A percentile compares a stretch with the other conserved stretches of the same genome.
Conservation (phyloP, 2,888 invertebrate species). For the Eutolmus rufibarbis region DNA sequence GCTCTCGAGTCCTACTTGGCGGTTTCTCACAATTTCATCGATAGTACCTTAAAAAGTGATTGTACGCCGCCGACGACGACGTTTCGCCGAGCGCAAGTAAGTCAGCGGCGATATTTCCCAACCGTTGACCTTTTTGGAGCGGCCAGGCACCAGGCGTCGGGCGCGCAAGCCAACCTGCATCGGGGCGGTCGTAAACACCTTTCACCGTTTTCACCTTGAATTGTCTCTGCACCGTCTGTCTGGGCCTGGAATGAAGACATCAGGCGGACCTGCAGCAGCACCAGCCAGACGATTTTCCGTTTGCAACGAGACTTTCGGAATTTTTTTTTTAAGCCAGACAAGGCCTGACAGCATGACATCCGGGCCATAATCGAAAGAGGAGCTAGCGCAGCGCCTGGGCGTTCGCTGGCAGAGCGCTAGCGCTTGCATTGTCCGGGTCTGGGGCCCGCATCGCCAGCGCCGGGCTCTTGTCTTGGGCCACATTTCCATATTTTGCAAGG, state of each 20-base stretch:
- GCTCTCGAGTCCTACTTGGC: not conserved
- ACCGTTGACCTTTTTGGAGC: conserved; percentile 27
- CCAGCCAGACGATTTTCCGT: conserved; percentile 11
- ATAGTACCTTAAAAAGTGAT: conserved; percentile 23
- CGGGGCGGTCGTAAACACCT: conserved; percentile 8
- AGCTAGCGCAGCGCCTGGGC: not conserved
- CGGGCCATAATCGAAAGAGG: conserved; percentile 7
- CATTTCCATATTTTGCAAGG: conserved; percentile 28
- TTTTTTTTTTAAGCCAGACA: conserved; percentile 5
- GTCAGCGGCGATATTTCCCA: not conserved
- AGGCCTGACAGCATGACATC: conserved; percentile 34
- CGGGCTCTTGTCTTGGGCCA: not conserved
- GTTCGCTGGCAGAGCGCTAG: not conserved
- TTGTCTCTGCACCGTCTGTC: conserved; percentile 24
- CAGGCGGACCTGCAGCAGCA: not conserved
- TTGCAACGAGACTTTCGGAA: conserved; percentile 23
- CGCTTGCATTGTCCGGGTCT: not conserved
- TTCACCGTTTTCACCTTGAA: conserved; percentile 42
- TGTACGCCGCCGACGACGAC: not conserved
- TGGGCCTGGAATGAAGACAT: conserved; percentile 24
- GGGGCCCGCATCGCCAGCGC: not conserved
- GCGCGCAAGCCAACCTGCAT: not conserved
- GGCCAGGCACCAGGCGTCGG: not conserved
- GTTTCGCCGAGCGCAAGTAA: not conserved
- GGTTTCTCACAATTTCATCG: not conserved